A percentile compares a stretch with the other conserved stretches of the same genome.
Evolutionary conservation across 2,113 vertebrate species (phyloP).

Genomic region (Muntiacus muntjak): DNA sequence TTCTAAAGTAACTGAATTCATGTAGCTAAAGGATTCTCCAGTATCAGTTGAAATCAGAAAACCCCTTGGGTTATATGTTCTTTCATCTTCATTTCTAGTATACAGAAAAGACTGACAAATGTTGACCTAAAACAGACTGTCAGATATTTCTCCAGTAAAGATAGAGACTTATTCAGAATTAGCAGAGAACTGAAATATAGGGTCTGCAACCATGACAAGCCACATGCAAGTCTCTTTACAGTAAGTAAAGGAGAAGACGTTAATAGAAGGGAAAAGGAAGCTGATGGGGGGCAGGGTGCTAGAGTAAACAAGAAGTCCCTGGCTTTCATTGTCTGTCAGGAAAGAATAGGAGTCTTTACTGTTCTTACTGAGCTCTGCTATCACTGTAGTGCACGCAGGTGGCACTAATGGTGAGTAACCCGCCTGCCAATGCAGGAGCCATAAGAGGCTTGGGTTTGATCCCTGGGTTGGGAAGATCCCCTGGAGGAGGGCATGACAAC

Average conservation of each 20-base stretch:
- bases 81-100: not conserved
- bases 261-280: not conserved
- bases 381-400: not conserved
- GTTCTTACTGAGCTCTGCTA: not conserved
- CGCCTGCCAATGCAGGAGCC: not conserved
- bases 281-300: rapidly evolving
- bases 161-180: not conserved
- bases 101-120: not conserved
- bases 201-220: not conserved
- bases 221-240: not conserved
- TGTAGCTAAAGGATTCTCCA: not conserved
- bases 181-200: not conserved
- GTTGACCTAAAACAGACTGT: not conserved
- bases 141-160: not conserved
- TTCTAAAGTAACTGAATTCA: not conserved
- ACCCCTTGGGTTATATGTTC: not conserved
- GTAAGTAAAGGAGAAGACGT: not conserved
- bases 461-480: not conserved
- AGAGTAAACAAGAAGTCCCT: not conserved
- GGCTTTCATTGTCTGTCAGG: not conserved
- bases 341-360: not conserved
- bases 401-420: not conserved
- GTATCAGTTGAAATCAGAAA: not conserved
- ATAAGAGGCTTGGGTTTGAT: not conserved
- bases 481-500: not conserved